phyloP scores from a whole-genome alignment of 2,888 invertebrate species.

The Euzophera pinguis region DNA sequence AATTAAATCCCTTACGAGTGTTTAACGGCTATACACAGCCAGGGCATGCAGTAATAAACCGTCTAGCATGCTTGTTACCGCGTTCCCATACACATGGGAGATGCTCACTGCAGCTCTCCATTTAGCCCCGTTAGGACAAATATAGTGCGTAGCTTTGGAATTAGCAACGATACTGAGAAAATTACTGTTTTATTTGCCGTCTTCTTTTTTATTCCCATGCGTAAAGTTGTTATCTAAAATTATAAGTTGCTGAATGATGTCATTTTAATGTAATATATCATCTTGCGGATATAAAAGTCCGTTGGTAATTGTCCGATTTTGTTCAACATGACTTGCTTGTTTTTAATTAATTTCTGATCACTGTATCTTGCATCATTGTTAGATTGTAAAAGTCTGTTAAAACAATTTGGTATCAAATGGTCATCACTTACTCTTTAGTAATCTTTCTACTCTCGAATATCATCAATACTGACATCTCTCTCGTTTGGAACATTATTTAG shows the following conservation, averaged over 20 bases:
- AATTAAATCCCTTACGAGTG: conserved; percentile 54
- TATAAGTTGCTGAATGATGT: conserved; percentile 30
- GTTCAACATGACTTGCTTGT: conserved; percentile 12
- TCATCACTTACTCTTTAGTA: neutral
- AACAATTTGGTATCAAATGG: neutral
- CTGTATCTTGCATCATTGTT: neutral
- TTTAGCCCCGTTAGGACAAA: conserved; percentile 68
- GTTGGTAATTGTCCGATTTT: conserved; percentile 23
- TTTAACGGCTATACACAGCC: conserved; percentile 39
- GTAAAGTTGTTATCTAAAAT: conserved; percentile 30
- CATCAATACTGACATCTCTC: neutral
- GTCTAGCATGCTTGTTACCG: conserved; percentile 29
- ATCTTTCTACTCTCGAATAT: neutral
- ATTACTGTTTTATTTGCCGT: conserved; percentile 49
- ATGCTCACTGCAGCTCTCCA: conserved; percentile 36
- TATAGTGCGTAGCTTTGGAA: conserved; percentile 58
- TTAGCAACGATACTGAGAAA: conserved; percentile 62
- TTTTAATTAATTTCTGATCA: neutral
- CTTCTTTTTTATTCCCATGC: conserved; percentile 56
- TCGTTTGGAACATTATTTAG: neutral
- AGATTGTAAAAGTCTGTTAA: too few relatives aligned
- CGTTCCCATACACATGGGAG: conserved; percentile 60
- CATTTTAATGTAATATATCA: conserved; percentile 23
- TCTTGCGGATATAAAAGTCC: conserved; percentile 15
- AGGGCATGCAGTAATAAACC: conserved; percentile 34